Percentiles rank a stretch among this genome's conserved stretches.
Evolutionary conservation across 2,113 vertebrate genomes (phyloP).

Genomic region (Cairina moschata): DNA sequence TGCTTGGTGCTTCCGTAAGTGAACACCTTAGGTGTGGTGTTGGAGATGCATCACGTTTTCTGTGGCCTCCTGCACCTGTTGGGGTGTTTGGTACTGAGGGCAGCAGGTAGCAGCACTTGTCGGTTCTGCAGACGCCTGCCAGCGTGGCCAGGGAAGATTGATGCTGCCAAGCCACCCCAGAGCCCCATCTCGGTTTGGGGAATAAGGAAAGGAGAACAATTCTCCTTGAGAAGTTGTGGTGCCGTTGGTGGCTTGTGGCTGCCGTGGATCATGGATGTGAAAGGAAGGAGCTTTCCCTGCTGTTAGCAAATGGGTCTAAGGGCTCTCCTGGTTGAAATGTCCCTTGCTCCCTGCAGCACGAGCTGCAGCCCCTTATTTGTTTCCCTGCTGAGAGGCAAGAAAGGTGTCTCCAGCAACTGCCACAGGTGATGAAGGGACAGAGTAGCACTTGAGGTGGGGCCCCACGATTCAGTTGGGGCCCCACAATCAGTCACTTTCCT

Average conservation of each 20-base stretch:
- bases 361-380: neutral
- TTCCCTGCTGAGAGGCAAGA: neutral
- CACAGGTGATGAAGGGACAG: neutral
- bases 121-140: fast-evolving
- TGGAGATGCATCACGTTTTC: neutral
- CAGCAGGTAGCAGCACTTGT: fast-evolving
- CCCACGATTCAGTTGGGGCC: too few species aligned
- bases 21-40: neutral
- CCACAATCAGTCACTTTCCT: neutral
- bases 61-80: neutral
- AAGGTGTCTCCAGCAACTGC: neutral
- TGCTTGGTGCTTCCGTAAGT: neutral
- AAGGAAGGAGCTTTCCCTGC: neutral
- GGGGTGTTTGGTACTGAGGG: neutral
- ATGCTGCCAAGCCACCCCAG: fast-evolving
- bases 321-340: neutral
- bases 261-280: neutral
- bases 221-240: neutral
- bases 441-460: neutral
- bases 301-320: neutral
- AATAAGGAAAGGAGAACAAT: neutral
- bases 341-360: neutral
- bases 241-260: neutral
- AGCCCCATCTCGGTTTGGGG: neutral
- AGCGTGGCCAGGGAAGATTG: neutral